Conservation (phyloP, 2,113 vertebrate genomes). For the Chrysochloris asiatica region DNA sequence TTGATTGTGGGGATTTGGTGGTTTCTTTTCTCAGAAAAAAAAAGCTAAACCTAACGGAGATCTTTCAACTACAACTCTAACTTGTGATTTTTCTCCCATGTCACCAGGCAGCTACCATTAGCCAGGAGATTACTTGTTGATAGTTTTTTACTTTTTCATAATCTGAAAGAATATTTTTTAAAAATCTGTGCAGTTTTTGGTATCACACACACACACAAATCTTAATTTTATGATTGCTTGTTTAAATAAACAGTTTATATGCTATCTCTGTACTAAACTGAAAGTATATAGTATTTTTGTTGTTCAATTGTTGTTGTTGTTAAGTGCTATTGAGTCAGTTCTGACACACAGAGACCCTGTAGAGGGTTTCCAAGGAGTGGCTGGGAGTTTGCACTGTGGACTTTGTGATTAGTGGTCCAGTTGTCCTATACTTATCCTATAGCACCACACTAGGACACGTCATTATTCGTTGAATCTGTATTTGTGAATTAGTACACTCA, state of each 20-base stretch:
- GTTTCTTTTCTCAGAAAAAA: neutral
- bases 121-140: neutral
- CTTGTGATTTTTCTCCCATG: neutral
- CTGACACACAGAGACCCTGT: no score
- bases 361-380: no score
- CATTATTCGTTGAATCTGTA: neutral
- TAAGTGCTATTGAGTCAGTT: no score
- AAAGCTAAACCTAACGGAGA: neutral
- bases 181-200: neutral
- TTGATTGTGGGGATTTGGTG: neutral
- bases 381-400: no score
- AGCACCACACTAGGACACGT: no score
- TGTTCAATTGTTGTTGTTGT: no score
- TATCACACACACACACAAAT: conserved; percentile 14
- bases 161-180: neutral
- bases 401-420: no score
- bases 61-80: neutral
- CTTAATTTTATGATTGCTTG: neutral
- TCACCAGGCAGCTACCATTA: neutral
- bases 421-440: no score
- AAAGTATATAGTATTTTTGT: neutral
- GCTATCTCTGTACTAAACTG: neutral
- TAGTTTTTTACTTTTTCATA: neutral
- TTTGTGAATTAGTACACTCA: neutral
- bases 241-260: neutral